phyloP scores from a whole-genome alignment of 2,888 invertebrate genomes.

The Thyatira batis region DNA sequence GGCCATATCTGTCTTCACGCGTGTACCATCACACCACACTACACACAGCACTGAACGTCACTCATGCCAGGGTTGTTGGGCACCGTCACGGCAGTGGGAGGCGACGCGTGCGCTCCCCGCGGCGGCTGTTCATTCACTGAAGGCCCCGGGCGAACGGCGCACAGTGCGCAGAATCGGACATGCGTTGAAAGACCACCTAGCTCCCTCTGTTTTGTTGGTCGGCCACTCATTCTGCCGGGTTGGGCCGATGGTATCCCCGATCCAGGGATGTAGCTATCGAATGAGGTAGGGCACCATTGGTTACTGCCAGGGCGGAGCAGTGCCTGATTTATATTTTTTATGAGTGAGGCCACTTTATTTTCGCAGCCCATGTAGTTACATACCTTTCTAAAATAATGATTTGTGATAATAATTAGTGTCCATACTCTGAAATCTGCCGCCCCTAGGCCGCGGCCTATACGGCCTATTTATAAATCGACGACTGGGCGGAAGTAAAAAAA shows the following conservation, averaged over 20 bases:
- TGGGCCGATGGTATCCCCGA: slow-evolving; percentile 48
- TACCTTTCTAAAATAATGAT: no score
- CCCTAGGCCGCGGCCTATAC: no score
- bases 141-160: slow-evolving; percentile 62
- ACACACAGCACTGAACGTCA: slow-evolving; percentile 57
- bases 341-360: no score
- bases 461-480: no score
- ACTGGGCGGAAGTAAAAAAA: no score
- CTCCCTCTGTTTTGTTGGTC: slow-evolving; percentile 61
- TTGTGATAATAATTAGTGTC: no score
- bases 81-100: slow-evolving; percentile 24
- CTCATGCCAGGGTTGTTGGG: slow-evolving; percentile 50
- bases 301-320: no score
- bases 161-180: slow-evolving; percentile 70
- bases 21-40: slow-evolving; percentile 56
- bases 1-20: slow-evolving; percentile 71
- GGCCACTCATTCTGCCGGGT: slow-evolving; percentile 60
- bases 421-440: no score
- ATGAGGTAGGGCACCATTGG: no score
- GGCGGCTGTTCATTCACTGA: slow-evolving; percentile 71
- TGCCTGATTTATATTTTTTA: no score
- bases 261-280: slow-evolving; percentile 65
- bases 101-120: slow-evolving; percentile 50
- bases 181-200: slow-evolving; percentile 57
- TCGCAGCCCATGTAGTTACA: no score